Conservation (phyloP, 1,140 invertebrate genomes). For the Lordiphosa collinella region DNA sequence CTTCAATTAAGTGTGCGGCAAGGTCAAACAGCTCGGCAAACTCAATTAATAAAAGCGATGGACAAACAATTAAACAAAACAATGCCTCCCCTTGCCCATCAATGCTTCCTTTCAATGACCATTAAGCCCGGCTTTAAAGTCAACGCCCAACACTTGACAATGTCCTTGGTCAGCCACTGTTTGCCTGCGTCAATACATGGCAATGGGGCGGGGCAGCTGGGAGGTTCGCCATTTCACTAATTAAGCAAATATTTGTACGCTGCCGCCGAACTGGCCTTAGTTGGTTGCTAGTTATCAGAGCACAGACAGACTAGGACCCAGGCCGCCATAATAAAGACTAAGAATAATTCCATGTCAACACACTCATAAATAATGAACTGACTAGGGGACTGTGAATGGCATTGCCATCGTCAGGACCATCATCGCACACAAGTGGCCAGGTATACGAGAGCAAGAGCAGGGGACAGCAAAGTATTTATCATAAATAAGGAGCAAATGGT, state of each 20-base stretch:
- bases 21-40: constrained; percentile 69
- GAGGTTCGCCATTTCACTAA: constrained; percentile 65
- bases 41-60: constrained; percentile 71
- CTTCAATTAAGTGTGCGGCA: constrained; percentile 52
- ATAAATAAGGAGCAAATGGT: constrained; percentile 36
- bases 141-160: constrained; percentile 13
- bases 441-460: constrained; percentile 54
- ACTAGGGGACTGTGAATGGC: constrained; percentile 28
- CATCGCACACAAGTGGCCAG: constrained; percentile 48
- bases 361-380: constrained; percentile 79
- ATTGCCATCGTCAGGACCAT: constrained; percentile 29
- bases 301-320: constrained; percentile 14
- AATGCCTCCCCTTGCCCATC: constrained; percentile 1
- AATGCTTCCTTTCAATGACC: constrained; percentile 27
- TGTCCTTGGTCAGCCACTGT: constrained; percentile 52
- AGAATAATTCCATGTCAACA: constrained; percentile 79
- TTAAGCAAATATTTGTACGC: constrained; percentile 73
- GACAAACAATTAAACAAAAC: constrained; percentile 54
- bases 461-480: constrained; percentile 62
- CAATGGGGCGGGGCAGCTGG: not conserved
- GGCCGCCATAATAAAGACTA: constrained; percentile 63
- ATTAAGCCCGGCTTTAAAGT: constrained; percentile 56
- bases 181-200: constrained; percentile 11
- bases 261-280: not conserved
- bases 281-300: constrained; percentile 56